Evolutionary conservation across 2,797 vertebrate genomes (phyloP).

Genomic region (Euthynnus affinis): DNA sequence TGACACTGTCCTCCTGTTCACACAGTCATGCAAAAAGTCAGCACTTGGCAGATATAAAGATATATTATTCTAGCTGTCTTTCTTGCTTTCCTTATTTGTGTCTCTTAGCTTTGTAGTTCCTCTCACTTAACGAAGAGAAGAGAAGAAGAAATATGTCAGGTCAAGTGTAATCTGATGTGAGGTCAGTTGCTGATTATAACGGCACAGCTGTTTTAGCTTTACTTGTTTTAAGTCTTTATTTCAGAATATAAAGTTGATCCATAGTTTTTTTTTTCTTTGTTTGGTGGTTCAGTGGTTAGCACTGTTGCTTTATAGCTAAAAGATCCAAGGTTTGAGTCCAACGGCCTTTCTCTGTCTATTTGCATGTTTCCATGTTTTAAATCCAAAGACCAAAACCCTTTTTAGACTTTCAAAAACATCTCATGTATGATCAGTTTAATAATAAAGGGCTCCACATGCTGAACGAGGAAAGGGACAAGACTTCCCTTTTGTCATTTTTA

Average conservation of each 20-base stretch:
- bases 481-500: background rate
- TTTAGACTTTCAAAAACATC: background rate
- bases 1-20: slow-evolving; percentile 11
- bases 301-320: background rate
- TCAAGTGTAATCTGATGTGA: background rate
- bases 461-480: background rate
- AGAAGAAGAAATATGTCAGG: background rate
- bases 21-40: slow-evolving; percentile 14
- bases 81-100: background rate
- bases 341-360: background rate
- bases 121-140: background rate
- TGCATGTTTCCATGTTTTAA: background rate
- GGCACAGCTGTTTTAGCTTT: background rate
- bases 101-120: background rate
- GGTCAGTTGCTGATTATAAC: background rate
- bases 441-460: background rate
- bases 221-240: background rate
- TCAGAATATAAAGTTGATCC: background rate
- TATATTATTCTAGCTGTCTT: background rate
- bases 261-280: background rate
- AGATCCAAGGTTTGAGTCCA: background rate
- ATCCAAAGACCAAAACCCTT: background rate
- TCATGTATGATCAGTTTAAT: background rate
- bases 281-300: no score
- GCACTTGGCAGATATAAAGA: slow-evolving; percentile 9